Percentiles rank a stretch among this genome's conserved stretches.
phyloP scores from a whole-genome alignment of 2,888 invertebrate species.

The Stenotaenia linearis region DNA sequence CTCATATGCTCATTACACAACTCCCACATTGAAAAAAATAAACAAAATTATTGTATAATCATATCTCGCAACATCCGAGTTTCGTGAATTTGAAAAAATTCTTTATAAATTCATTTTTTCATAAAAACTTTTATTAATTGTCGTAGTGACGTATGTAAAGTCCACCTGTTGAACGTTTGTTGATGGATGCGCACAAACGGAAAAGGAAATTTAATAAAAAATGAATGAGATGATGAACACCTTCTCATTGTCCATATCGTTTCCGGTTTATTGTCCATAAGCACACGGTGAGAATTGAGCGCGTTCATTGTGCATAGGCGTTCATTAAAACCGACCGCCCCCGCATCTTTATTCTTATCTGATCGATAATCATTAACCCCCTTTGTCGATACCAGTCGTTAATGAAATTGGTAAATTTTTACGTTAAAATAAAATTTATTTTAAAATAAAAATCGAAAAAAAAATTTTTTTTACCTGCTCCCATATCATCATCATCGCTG shows the following conservation, averaged over 20 bases:
- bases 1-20: not conserved
- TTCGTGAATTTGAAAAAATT: not conserved
- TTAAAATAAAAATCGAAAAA: not conserved
- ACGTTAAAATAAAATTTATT: not conserved
- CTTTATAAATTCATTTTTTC: too few species aligned
- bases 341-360: not conserved
- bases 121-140: too few species aligned
- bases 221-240: conserved; percentile 11
- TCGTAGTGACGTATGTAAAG: not conserved
- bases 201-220: conserved; percentile 9
- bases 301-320: conserved; percentile 6
- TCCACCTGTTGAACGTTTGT: conserved; percentile 5
- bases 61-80: not conserved
- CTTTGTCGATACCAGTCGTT: not conserved
- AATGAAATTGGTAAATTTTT: not conserved
- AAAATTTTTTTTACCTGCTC: not conserved
- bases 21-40: not conserved
- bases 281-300: conserved; percentile 12
- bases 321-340: not conserved
- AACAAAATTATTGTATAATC: not conserved
- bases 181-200: conserved; percentile 2
- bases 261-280: conserved; percentile 22
- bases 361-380: not conserved
- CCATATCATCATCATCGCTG: not conserved
- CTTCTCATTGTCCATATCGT: conserved; percentile 14